These are phyloP conservation scores for Dufourea novaeangliae DNA, from an alignment of 1,140 invertebrate species.

Conservation along the genomic window DNA sequence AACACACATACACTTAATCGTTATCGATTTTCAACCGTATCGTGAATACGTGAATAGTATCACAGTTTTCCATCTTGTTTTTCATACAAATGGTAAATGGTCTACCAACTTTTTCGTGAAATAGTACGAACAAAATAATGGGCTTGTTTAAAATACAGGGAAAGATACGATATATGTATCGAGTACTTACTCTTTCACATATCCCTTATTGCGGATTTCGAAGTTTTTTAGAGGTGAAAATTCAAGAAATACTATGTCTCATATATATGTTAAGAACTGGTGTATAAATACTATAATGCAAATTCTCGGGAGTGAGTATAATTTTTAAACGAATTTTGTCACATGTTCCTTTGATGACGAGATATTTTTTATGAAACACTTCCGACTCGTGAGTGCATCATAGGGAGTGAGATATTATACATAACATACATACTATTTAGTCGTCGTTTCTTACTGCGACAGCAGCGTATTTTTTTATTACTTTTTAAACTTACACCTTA, in stretches of 20 bases:
- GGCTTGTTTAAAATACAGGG: neutral
- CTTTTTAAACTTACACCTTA: slow-evolving; percentile 24
- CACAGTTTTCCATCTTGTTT: neutral
- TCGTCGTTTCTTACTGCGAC: slow-evolving; percentile 8
- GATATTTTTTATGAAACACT: slow-evolving; percentile 30
- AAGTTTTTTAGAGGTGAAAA: slow-evolving; percentile 4
- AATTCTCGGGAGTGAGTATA: slow-evolving; percentile 13
- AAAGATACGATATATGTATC: neutral
- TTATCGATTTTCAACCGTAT: slow-evolving; percentile 23
- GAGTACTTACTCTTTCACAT: slow-evolving; percentile 21
- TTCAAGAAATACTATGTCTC: neutral
- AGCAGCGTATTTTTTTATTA: slow-evolving; percentile 38
- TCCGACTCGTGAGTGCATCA: neutral
- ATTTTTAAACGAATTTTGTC: slow-evolving; percentile 10
- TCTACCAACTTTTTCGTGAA: neutral
- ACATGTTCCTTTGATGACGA: slow-evolving; percentile 27
- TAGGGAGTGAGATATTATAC: slow-evolving; percentile 16
- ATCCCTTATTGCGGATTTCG: neutral
- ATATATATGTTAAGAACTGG: neutral
- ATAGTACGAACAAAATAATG: neutral
- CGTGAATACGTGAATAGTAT: neutral
- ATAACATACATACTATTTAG: too few relatives aligned
- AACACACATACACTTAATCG: slow-evolving; percentile 13
- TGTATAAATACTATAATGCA: neutral
- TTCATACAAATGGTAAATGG: neutral